Conservation (phyloP, 2,113 vertebrate genomes). For the Oryzias melastigma region DNA sequence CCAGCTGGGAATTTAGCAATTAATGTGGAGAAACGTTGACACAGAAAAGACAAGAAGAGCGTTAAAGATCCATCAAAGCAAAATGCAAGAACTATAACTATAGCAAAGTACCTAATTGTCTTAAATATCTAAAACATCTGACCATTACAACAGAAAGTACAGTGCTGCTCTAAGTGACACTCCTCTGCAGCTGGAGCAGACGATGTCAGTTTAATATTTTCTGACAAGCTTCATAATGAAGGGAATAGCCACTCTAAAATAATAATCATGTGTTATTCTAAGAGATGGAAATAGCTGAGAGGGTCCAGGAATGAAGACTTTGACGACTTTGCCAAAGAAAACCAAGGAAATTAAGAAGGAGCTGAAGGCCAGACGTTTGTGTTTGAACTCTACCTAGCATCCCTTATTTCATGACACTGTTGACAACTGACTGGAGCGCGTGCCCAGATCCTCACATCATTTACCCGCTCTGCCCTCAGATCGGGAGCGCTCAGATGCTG, state of each 20-base stretch:
- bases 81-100: not conserved
- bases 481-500: not conserved
- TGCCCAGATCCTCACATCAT: slow-evolving; percentile 22
- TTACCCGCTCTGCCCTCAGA: slow-evolving; percentile 5
- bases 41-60: slow-evolving; percentile 17
- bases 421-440: slow-evolving; percentile 28
- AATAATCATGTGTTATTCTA: slow-evolving; percentile 31
- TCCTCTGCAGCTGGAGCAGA: slow-evolving; percentile 17
- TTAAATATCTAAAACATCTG: not conserved
- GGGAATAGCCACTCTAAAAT: slow-evolving; percentile 31
- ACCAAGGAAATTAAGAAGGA: slow-evolving; percentile 34
- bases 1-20: slow-evolving; percentile 67
- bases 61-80: slow-evolving; percentile 16
- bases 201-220: slow-evolving; percentile 4
- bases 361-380: slow-evolving; percentile 28
- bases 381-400: slow-evolving; percentile 43
- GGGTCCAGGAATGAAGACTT: slow-evolving; percentile 11
- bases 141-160: too few relatives aligned
- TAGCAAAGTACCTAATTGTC: not conserved
- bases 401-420: slow-evolving; percentile 33
- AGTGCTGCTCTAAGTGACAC: not conserved
- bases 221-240: slow-evolving; percentile 15
- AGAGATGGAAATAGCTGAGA: slow-evolving; percentile 12
- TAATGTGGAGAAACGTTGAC: slow-evolving; percentile 65
- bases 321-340: slow-evolving; percentile 11